These are phyloP conservation scores for Morus bassanus DNA, from an alignment of 2,797 vertebrate species.

Conservation along the genomic window DNA sequence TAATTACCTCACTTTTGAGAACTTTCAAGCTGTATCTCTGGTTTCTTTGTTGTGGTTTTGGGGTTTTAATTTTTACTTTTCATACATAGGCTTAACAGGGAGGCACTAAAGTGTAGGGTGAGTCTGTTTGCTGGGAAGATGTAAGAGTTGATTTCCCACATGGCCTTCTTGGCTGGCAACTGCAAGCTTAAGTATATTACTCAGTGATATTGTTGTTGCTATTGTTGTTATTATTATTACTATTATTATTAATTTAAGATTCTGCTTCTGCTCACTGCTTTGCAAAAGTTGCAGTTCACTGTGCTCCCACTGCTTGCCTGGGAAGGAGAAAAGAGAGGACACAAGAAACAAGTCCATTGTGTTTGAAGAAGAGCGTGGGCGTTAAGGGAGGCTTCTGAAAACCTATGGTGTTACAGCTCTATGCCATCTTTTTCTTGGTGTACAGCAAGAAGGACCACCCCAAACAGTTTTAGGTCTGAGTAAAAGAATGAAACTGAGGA, in stretches of 20 bases:
- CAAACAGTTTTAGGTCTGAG: neutral
- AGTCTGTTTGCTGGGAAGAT: neutral
- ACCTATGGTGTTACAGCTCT: neutral
- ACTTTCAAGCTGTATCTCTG: neutral
- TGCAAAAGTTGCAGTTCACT: neutral
- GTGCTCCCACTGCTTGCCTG: neutral
- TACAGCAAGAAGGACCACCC: neutral
- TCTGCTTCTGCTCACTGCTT: neutral
- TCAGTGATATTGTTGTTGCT: neutral
- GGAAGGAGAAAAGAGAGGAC: neutral
- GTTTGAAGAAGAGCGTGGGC: neutral
- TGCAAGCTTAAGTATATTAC: neutral
- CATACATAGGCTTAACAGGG: neutral
- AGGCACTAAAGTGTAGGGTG: neutral
- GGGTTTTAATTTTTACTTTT: neutral
- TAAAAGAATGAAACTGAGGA: neutral
- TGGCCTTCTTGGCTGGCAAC: neutral
- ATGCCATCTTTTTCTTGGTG: neutral
- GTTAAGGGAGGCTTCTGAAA: neutral
- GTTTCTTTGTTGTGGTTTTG: neutral
- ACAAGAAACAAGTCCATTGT: neutral
- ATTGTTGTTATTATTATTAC: neutral
- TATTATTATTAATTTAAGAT: neutral
- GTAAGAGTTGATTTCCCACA: neutral
- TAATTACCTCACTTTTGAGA: neutral